Evolutionary conservation across 2,797 vertebrate genomes (phyloP).

Genomic region (Hydrolagus colliei): DNA sequence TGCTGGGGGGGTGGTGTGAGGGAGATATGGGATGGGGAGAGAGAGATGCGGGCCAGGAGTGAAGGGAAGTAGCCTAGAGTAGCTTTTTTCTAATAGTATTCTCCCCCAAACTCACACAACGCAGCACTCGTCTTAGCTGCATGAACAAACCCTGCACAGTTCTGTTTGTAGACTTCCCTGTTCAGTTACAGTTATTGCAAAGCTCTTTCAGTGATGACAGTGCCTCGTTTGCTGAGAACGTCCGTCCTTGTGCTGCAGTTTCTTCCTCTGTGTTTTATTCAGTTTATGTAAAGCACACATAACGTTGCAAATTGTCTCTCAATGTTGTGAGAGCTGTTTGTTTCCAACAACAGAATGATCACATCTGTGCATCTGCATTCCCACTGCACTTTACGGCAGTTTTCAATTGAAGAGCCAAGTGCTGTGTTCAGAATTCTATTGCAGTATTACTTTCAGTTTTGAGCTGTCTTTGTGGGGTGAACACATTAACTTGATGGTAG

Average conservation of each 20-base stretch:
- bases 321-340: neutral
- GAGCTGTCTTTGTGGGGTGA: neutral
- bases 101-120: too few species aligned
- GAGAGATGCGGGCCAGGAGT: too few species aligned
- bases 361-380: neutral
- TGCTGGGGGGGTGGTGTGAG: too few species aligned
- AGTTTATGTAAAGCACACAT: neutral
- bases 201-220: neutral
- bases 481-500: neutral
- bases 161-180: neutral
- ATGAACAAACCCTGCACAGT: too few species aligned
- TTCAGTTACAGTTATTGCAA: neutral
- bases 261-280: neutral
- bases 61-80: too few species aligned
- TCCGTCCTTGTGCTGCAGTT: neutral
- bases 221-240: neutral
- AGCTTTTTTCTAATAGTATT: too few species aligned
- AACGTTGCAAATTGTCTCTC: neutral
- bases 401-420: neutral
- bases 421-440: too few species aligned
- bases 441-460: neutral
- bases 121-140: too few species aligned
- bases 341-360: neutral
- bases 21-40: too few species aligned
- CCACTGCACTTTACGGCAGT: neutral